Conservation (phyloP, 2,113 vertebrate species). For the Platichthys flesus region DNA sequence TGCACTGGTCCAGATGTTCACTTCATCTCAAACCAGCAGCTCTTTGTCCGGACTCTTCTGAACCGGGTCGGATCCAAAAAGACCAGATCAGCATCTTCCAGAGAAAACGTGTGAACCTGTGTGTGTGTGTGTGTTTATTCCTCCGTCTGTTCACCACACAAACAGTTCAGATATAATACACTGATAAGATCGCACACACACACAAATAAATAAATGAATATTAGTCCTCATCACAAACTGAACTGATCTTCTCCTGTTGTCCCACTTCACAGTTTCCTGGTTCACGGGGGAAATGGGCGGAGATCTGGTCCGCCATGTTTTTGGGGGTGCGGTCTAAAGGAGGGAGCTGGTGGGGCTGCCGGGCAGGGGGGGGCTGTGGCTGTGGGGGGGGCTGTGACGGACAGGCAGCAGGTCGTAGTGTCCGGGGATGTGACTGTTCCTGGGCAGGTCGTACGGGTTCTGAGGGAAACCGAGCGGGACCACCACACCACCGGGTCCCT, state of each 20-base stretch:
- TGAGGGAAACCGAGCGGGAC: slow-evolving; percentile 85
- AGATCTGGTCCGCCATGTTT: not conserved
- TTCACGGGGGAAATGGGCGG: not conserved
- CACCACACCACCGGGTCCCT: slow-evolving; percentile 73
- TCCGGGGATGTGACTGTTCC: slow-evolving; percentile 92
- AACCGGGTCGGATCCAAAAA: no score
- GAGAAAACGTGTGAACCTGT: no score
- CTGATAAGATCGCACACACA: no score
- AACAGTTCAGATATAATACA: no score
- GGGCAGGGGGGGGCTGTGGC: slow-evolving; percentile 80
- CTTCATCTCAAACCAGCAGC: no score
- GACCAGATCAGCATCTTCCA: slow-evolving; percentile 2
- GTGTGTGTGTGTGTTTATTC: no score
- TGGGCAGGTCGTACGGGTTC: slow-evolving; percentile 90
- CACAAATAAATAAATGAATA: not conserved
- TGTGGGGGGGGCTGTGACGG: slow-evolving; percentile 86
- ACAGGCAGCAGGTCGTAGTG: slow-evolving; percentile 94
- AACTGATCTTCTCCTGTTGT: not conserved
- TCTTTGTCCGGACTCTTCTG: no score
- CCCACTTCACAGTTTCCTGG: slow-evolving; percentile 21
- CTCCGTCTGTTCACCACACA: no score
- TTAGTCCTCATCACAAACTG: no score
- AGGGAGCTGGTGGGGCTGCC: slow-evolving; percentile 84
- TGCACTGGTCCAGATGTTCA: not conserved
- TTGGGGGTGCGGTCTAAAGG: slow-evolving; percentile 49